Evolutionary conservation across 2,113 vertebrate genomes (phyloP).

Genomic region (Girardinichthys multiradiatus): DNA sequence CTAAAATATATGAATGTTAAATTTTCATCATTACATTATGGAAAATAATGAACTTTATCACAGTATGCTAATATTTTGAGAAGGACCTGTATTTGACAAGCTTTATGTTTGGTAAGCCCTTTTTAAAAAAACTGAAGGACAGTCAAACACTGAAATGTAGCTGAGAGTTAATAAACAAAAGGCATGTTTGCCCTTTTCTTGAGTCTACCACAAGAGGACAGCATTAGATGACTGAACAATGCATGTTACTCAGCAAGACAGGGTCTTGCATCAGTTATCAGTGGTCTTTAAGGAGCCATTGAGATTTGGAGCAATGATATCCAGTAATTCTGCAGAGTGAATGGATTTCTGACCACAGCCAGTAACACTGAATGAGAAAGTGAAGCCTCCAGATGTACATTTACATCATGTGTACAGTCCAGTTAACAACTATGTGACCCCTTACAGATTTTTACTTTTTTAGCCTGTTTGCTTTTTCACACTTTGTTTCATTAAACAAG

Average conservation of each 20-base stretch:
- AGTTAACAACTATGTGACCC: background rate
- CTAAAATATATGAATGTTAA: no score
- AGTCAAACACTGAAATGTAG: background rate
- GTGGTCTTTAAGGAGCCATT: background rate
- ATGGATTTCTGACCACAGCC: background rate
- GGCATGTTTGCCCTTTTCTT: no score
- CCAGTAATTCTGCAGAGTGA: background rate
- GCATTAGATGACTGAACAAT: background rate
- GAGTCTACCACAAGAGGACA: conserved; percentile 5
- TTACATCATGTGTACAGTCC: no score
- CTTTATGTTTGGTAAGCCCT: no score
- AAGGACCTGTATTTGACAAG: no score
- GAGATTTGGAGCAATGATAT: background rate
- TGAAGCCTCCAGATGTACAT: no score
- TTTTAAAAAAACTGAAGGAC: no score
- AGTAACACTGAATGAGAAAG: background rate
- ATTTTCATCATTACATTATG: no score
- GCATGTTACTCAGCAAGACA: background rate
- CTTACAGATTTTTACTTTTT: background rate
- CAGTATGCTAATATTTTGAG: no score
- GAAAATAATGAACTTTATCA: no score
- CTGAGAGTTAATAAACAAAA: no score
- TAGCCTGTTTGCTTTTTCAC: background rate
- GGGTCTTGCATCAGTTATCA: background rate
- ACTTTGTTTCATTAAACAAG: no score